phyloP scores from a whole-genome alignment of 1,140 invertebrate genomes.

The Ptiloglossa arizonensis region DNA sequence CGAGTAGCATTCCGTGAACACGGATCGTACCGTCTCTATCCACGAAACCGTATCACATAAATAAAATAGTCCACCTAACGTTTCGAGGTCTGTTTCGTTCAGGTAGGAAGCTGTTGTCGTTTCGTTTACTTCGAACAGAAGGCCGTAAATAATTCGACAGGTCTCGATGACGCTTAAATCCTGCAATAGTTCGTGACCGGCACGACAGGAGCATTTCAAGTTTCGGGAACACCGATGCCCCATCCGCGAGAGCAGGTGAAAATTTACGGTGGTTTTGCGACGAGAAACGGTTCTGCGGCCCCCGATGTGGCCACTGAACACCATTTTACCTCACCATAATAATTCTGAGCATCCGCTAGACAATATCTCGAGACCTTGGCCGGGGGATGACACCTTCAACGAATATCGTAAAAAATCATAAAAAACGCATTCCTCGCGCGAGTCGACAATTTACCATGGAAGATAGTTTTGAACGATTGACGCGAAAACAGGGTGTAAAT shows the following conservation, averaged over 20 bases:
- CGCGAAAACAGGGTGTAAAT: too few relatives aligned
- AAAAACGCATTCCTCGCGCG: not conserved
- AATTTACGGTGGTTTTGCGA: conserved; percentile 67
- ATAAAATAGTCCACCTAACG: not conserved
- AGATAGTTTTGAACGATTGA: not conserved
- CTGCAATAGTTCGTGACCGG: not conserved
- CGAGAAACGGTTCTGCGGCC: conserved; percentile 42
- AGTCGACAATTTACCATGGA: not conserved
- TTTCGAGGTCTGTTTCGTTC: not conserved
- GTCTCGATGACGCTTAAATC: conserved; percentile 38
- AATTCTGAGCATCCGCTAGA: conserved; percentile 12
- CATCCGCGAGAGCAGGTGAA: conserved; percentile 15
- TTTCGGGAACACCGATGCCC: not conserved
- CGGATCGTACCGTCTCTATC: not conserved
- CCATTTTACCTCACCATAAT: conserved; percentile 32
- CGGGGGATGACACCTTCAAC: not conserved
- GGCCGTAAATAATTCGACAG: conserved; percentile 46
- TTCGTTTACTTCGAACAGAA: not conserved
- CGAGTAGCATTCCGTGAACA: not conserved
- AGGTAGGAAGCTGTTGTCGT: not conserved
- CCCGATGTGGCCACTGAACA: conserved; percentile 52
- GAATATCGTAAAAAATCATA: conserved; percentile 7
- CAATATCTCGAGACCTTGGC: conserved; percentile 4
- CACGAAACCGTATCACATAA: not conserved
- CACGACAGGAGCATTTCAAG: not conserved